A percentile compares a stretch with the other conserved stretches of the same genome.
phyloP scores from a whole-genome alignment of 2,797 vertebrate species.

The Megaceryle alcyon region DNA sequence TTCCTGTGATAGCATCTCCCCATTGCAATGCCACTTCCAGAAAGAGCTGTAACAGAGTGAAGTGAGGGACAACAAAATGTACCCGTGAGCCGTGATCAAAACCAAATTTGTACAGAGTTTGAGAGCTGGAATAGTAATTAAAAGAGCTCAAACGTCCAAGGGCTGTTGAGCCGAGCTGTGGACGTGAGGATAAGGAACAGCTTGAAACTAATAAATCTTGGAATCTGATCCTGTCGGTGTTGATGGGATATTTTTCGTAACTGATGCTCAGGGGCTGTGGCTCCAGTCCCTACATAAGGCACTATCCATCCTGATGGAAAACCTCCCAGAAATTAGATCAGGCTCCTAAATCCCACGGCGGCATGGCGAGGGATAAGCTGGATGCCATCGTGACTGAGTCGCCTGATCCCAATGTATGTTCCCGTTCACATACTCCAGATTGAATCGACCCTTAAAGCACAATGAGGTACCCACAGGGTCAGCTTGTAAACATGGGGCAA shows the following conservation, averaged over 20 bases:
- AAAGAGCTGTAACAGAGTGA: not conserved
- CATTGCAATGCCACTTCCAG: not conserved
- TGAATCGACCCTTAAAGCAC: not conserved
- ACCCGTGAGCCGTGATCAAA: not conserved
- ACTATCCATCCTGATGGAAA: not conserved
- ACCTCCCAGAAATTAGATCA: not conserved
- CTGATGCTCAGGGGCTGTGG: not conserved
- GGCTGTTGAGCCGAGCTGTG: not conserved
- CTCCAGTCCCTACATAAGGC: not conserved
- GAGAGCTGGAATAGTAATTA: not conserved
- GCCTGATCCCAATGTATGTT: not conserved
- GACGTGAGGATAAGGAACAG: not conserved
- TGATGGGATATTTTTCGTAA: not conserved
- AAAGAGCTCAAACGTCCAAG: not conserved
- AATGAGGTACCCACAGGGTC: constrained; percentile 9
- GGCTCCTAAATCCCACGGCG: not conserved
- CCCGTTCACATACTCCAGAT: not conserved
- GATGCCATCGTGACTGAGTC: not conserved
- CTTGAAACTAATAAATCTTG: not conserved
- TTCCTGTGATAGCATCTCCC: not conserved
- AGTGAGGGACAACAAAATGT: not conserved
- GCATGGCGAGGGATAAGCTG: not conserved
- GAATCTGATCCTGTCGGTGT: not conserved
- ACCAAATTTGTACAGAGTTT: not conserved
- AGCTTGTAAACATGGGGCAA: not conserved